These are phyloP conservation scores for Xenopus tropicalis DNA, from an alignment of 2,113 vertebrate genomes.

Conservation along the genomic window DNA sequence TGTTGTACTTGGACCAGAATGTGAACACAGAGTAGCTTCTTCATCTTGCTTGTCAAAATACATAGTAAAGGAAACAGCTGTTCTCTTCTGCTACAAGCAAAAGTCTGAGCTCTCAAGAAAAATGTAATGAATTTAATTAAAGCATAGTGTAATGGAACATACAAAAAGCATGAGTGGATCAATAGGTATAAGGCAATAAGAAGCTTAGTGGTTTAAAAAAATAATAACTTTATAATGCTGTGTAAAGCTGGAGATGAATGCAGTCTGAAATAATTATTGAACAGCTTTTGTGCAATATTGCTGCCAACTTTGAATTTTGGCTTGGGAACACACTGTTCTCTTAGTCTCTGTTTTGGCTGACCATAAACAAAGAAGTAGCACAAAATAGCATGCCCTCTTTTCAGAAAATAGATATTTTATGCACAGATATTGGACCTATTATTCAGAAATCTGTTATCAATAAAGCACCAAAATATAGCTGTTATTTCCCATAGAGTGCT, in stretches of 20 bases:
- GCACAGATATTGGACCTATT: no score
- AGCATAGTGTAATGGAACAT: conserved; percentile 15
- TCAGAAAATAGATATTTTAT: background rate
- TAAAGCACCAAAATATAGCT: no score
- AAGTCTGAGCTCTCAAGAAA: conserved; percentile 44
- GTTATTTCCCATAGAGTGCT: no score
- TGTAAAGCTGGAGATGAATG: background rate
- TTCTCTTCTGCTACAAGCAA: conserved; percentile 50
- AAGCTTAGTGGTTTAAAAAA: background rate
- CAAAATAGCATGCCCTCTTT: background rate
- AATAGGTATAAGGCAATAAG: background rate
- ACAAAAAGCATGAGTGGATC: background rate
- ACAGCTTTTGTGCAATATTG: background rate
- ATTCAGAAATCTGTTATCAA: no score
- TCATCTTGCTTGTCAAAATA: conserved; percentile 53
- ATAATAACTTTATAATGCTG: background rate
- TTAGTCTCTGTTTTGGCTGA: background rate
- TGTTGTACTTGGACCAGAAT: conserved; percentile 53
- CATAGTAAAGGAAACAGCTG: conserved; percentile 48
- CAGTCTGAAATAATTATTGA: no score
- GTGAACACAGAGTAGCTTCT: conserved; percentile 47
- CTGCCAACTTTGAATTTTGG: background rate
- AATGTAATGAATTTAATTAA: conserved; percentile 39
- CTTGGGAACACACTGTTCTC: background rate
- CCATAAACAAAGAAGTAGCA: background rate